Percentiles rank a stretch among this genome's conserved stretches.
Conservation (phyloP, 2,113 vertebrate species). For the Scopus umbretta region DNA sequence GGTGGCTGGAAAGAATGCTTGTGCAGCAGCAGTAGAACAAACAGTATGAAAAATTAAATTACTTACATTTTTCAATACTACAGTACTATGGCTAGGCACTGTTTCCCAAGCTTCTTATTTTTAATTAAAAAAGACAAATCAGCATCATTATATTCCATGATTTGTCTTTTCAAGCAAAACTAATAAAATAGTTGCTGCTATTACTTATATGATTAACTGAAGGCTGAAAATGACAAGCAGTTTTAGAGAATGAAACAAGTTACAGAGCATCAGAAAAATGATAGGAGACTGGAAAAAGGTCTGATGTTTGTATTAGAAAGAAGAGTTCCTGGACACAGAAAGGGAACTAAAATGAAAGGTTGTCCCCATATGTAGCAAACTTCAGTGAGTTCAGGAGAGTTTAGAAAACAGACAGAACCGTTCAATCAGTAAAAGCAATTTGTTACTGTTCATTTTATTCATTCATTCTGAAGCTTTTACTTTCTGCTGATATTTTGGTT, state of each 20-base stretch:
- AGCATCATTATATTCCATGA: not conserved
- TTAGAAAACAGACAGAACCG: not conserved
- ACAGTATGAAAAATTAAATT: not conserved
- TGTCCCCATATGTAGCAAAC: not conserved
- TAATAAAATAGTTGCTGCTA: not conserved
- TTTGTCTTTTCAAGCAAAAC: not conserved
- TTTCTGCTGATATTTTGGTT: not conserved
- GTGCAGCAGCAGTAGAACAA: not conserved
- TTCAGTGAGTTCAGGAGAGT: not conserved
- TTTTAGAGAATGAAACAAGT: not conserved
- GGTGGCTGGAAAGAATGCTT: not conserved
- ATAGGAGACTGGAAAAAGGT: not conserved
- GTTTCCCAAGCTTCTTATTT: not conserved
- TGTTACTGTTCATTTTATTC: not conserved
- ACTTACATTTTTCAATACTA: slow-evolving; percentile 1
- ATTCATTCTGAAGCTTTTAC: not conserved
- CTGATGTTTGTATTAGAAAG: not conserved
- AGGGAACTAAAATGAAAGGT: not conserved
- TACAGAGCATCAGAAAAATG: not conserved
- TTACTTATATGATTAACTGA: not conserved
- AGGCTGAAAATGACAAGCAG: not conserved
- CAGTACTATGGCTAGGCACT: not conserved
- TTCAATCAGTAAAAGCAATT: not conserved
- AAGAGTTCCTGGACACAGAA: not conserved
- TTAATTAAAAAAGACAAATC: slow-evolving; percentile 47